These are phyloP conservation scores for Rugalucina vietnamica DNA, from an alignment of 2,888 invertebrate species.

Conservation along the genomic window DNA sequence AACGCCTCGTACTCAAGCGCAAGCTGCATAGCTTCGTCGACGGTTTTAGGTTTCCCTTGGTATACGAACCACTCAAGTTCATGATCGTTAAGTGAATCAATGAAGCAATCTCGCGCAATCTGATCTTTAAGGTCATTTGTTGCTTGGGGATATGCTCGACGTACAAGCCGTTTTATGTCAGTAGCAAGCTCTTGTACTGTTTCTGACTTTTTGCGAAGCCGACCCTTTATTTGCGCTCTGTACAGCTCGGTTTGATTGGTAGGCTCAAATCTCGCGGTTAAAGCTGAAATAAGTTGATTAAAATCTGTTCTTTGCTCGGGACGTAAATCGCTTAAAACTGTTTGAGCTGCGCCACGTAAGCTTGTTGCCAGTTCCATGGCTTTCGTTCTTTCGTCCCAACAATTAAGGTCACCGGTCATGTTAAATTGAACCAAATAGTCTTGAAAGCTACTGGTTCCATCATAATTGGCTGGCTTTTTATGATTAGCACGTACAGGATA, in stretches of 20 bases:
- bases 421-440: background rate
- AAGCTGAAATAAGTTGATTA: background rate
- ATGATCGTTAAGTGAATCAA: background rate
- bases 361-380: background rate
- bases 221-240: background rate
- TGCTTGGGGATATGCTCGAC: background rate
- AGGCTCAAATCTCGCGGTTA: background rate
- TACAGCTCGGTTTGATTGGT: background rate
- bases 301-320: background rate
- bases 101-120: background rate
- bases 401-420: background rate
- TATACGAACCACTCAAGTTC: background rate
- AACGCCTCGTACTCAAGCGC: background rate
- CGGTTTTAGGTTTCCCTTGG: background rate
- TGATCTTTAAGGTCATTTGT: background rate
- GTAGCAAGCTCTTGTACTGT: background rate
- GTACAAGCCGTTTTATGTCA: background rate
- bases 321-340: background rate
- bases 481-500: too few species aligned
- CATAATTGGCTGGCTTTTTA: background rate
- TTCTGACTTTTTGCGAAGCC: background rate
- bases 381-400: background rate
- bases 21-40: background rate
- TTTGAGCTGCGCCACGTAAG: background rate
- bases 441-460: background rate